These are phyloP conservation scores for Phalacrocorax carbo DNA, from an alignment of 2,113 vertebrate species.

Conservation along the genomic window DNA sequence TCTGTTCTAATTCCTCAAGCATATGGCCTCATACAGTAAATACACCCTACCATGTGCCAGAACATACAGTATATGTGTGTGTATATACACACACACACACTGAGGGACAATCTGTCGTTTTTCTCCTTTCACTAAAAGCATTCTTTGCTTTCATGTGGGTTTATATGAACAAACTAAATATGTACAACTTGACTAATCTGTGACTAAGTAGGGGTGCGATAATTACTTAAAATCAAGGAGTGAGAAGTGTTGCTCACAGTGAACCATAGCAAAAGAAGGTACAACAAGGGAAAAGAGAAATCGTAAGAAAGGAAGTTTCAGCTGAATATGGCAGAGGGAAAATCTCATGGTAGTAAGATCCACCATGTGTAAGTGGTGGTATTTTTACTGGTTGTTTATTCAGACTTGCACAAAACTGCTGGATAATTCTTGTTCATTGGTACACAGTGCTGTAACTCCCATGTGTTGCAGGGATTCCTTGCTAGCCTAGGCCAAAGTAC, in stretches of 20 bases:
- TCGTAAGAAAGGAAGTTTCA: background rate
- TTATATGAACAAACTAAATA: slow-evolving; percentile 49
- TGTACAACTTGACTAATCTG: slow-evolving; percentile 15
- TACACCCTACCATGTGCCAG: slow-evolving; percentile 72
- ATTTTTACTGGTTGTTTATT: background rate
- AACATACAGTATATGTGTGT: slow-evolving; percentile 70
- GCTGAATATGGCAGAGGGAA: background rate
- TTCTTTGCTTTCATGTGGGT: slow-evolving; percentile 56
- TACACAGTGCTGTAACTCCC: background rate
- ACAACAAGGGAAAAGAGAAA: background rate
- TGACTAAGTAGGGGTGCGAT: slow-evolving; percentile 7
- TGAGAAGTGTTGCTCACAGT: background rate
- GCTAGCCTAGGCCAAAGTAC: background rate
- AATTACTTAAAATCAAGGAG: slow-evolving; percentile 6
- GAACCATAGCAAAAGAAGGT: background rate
- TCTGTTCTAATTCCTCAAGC: slow-evolving; percentile 68
- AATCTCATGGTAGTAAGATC: background rate
- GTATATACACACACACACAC: slow-evolving; percentile 23
- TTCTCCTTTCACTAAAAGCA: slow-evolving; percentile 53
- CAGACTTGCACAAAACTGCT: background rate
- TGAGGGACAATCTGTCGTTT: slow-evolving; percentile 72
- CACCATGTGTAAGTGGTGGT: background rate
- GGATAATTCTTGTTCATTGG: background rate
- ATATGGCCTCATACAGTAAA: slow-evolving; percentile 72
- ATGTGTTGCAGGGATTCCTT: background rate